Evolutionary conservation across 2,888 invertebrate genomes (phyloP).

Genomic region (Notodonta dromedarius): DNA sequence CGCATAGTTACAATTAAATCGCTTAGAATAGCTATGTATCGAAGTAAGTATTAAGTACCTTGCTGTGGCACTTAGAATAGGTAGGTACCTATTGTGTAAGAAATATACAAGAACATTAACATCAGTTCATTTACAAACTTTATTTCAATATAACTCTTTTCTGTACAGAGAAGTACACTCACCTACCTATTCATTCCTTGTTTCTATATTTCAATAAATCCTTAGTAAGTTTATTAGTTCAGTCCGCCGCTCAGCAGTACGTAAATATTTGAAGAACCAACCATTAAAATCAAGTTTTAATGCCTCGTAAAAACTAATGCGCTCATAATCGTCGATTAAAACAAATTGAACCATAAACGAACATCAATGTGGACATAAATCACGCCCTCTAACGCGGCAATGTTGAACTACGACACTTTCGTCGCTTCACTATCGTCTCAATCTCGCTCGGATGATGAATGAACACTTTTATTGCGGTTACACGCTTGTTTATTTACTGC

Average conservation of each 20-base stretch:
- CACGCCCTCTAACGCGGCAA: constrained; percentile 70
- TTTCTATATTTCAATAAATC: constrained; percentile 39
- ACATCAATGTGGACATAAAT: constrained; percentile 68
- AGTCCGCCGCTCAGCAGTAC: constrained; percentile 55
- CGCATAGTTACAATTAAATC: too few species aligned
- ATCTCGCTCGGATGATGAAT: constrained; percentile 70
- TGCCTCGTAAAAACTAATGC: constrained; percentile 71
- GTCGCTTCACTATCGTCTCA: constrained; percentile 69
- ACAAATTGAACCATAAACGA: constrained; percentile 68
- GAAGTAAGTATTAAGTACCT: too few species aligned
- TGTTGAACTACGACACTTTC: constrained; percentile 62
- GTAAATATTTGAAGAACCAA: constrained; percentile 69
- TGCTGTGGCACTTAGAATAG: too few species aligned
- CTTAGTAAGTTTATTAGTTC: constrained; percentile 48
- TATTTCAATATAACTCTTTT: constrained; percentile 22
- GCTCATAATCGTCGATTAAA: constrained; percentile 67
- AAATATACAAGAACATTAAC: background rate
- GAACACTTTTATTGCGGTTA: constrained; percentile 71
- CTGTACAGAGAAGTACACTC: background rate
- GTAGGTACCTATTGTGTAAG: background rate
- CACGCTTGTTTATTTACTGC: constrained; percentile 72
- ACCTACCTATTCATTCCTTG: too few species aligned
- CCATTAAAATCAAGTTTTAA: constrained; percentile 72
- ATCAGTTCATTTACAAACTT: background rate
- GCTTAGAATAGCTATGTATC: too few species aligned